Percentiles rank a stretch among this genome's conserved stretches.
Evolutionary conservation across 2,797 vertebrate genomes (phyloP).

Genomic region (Zalophus californianus): DNA sequence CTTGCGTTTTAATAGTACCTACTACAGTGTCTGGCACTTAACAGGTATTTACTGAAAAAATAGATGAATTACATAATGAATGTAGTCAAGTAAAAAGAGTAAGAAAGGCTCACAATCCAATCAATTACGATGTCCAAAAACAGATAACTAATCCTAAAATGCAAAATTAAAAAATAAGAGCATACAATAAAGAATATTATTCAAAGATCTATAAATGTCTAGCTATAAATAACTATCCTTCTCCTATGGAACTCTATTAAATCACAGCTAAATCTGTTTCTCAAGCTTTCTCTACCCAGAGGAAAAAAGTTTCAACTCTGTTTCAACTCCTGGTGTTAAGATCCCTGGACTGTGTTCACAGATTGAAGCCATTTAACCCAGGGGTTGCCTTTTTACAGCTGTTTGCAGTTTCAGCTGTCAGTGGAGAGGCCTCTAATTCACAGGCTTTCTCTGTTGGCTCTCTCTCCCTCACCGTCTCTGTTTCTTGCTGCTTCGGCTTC

Average conservation of each 20-base stretch:
- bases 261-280: slow-evolving; percentile 67
- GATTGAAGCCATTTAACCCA: slow-evolving; percentile 76
- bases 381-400: slow-evolving; percentile 69
- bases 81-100: background rate
- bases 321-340: slow-evolving; percentile 80
- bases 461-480: background rate
- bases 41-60: background rate
- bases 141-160: background rate
- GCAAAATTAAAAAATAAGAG: slow-evolving; percentile 11
- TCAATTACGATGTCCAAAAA: slow-evolving; percentile 23
- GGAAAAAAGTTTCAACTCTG: slow-evolving; percentile 78
- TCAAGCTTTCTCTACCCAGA: slow-evolving; percentile 60
- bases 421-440: background rate
- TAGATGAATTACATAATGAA: background rate
- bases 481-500: background rate
- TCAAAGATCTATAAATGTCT: slow-evolving; percentile 13
- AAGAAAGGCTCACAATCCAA: background rate
- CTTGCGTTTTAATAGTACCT: background rate
- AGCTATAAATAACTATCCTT: slow-evolving; percentile 37
- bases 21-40: background rate
- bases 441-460: background rate
- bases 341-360: slow-evolving; percentile 76
- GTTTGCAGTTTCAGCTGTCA: slow-evolving; percentile 65
- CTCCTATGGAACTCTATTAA: slow-evolving; percentile 44
- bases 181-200: slow-evolving; percentile 20